Conservation (phyloP, 2,797 vertebrate genomes). For the Odontamblyopus rebecca region DNA sequence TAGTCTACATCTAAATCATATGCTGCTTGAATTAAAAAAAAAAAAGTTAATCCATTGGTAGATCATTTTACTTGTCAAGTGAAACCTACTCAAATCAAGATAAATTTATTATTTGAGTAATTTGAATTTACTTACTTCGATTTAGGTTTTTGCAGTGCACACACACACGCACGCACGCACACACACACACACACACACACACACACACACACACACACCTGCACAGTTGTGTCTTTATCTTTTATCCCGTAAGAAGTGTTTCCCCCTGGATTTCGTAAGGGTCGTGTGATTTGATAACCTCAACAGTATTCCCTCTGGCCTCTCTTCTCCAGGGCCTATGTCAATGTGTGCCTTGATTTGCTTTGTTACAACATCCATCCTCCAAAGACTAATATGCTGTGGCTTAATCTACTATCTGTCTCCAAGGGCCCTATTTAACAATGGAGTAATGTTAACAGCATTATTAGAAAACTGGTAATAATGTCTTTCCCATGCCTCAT, state of each 20-base stretch:
- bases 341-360: conserved; percentile 19
- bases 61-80: too few relatives aligned
- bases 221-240: conserved; percentile 49
- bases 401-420: conserved; percentile 82
- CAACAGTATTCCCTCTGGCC: conserved; percentile 84
- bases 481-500: conserved; percentile 84
- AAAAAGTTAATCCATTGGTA: too few relatives aligned
- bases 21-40: too few relatives aligned
- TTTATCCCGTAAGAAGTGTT: conserved; percentile 79
- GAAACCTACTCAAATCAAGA: too few relatives aligned
- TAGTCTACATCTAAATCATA: too few relatives aligned
- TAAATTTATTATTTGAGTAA: too few relatives aligned
- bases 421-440: conserved; percentile 91
- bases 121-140: too few relatives aligned
- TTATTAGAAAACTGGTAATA: conserved; percentile 91
- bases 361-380: conserved; percentile 91
- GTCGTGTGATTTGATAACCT: conserved; percentile 93
- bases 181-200: conserved; percentile 22
- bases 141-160: background rate
- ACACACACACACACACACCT: conserved; percentile 20
- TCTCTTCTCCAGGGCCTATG: conserved; percentile 51
- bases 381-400: conserved; percentile 85
- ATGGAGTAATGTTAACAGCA: conserved; percentile 84
- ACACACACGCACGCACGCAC: conserved; percentile 22
- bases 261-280: conserved; percentile 83